Evolutionary conservation across 2,113 vertebrate species (phyloP), one percentile per base, ranked within the genome.

Genomic region (Scortum barcoo): DNA sequence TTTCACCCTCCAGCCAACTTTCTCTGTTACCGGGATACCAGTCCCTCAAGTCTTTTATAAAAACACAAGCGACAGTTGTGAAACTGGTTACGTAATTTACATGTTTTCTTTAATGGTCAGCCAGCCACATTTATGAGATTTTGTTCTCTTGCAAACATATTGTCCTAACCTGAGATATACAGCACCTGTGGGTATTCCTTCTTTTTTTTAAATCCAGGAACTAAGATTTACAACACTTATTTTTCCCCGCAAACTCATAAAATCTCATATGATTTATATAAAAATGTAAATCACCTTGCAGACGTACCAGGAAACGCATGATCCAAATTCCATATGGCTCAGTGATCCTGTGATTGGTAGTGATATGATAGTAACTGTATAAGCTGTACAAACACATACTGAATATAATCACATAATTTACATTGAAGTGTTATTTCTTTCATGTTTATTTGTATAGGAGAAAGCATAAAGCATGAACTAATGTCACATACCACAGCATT

Each of bases 131-230:
- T 86, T 75, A 81, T 81, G 81, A 81, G 61, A 69, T 75, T 88
- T 80, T 74, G 57, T 80, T 88, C 71, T 77, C 46, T 53, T 70
- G 61, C 78, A 84, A 84, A 88, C 72, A 84, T 76, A 76, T 84
- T 81, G 61, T 85, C 58, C 20, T 40, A 67, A 78, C 28, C 61
- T 66, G 10, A 81, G 76, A 83, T 67, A 60, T 74, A 10, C 28
- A 26, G 5, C 69, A 78, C 60, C 50, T 79, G 33, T 20, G 56
- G 76, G 78, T 38, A 66, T 82, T 86, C 79, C 58, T 60, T n/a
- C 19, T n/a, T 72, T 42, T 38, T n/a, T 73, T 80, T 33, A 67
- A 78, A 76, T 78, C 33, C 46, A 71, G 30, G 26, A 84, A 58
- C 3, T 53, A 38, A 36, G 28, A 80, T 78, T 84, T 77, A 70